These are phyloP conservation scores for Phania funesta DNA, from an alignment of 2,888 invertebrate genomes.

Conservation along the genomic window DNA sequence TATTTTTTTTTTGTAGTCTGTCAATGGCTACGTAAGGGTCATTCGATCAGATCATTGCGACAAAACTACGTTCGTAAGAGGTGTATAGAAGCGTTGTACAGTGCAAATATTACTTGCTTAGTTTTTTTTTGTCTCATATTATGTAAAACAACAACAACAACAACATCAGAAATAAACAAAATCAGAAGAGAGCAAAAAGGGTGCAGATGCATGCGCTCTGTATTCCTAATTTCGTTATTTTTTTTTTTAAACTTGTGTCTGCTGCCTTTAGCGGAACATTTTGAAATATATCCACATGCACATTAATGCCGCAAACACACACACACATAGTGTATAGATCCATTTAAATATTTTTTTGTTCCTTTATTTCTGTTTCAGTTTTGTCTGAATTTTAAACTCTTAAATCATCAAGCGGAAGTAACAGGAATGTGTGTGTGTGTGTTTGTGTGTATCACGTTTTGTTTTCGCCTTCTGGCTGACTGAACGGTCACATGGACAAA, in stretches of 20 bases:
- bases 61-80: slow-evolving; percentile 31
- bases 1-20: slow-evolving; percentile 14
- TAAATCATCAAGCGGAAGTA: slow-evolving; percentile 61
- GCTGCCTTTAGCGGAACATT: slow-evolving; percentile 10
- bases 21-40: slow-evolving; percentile 40
- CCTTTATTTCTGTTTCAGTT: slow-evolving; percentile 40
- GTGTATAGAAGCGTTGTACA: not conserved
- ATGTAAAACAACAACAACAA: not conserved
- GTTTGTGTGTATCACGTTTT: not conserved
- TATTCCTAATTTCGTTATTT: slow-evolving; percentile 15
- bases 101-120: slow-evolving; percentile 11
- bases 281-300: not conserved
- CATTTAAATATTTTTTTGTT: slow-evolving; percentile 21
- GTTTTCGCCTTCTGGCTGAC: slow-evolving; percentile 49
- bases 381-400: slow-evolving; percentile 53
- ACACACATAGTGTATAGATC: not conserved
- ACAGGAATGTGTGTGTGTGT: slow-evolving; percentile 53
- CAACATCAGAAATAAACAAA: not conserved
- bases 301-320: not conserved
- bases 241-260: slow-evolving; percentile 24
- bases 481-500: slow-evolving; percentile 18
- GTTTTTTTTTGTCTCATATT: not conserved
- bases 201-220: slow-evolving; percentile 52
- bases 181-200: not conserved
- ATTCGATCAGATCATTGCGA: slow-evolving; percentile 41